Evolutionary conservation across 1,140 invertebrate genomes (phyloP).

Genomic region (Cecropterus lyciades): DNA sequence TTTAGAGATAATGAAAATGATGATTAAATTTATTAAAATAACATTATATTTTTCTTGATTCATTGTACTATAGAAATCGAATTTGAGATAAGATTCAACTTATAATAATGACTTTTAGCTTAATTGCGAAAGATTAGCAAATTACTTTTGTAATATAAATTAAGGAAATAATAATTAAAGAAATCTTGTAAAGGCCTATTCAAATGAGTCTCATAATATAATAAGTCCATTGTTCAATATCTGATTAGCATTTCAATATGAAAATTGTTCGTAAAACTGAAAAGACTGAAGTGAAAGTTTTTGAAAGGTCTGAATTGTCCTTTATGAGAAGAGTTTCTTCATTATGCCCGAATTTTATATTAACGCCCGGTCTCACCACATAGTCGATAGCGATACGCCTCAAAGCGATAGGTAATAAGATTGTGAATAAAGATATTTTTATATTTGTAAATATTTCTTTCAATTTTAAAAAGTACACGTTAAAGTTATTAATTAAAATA

Average conservation of each 20-base stretch:
- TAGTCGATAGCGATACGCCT: too few species aligned
- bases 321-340: background rate
- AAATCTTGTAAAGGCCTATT: background rate
- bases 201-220: background rate
- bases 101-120: background rate
- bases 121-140: background rate
- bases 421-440: too few species aligned
- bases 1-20: too few species aligned
- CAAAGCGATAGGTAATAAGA: too few species aligned
- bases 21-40: too few species aligned
- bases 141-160: too few species aligned
- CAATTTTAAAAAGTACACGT: too few species aligned
- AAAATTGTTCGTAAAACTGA: constrained; percentile 5
- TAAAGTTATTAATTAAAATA: too few species aligned
- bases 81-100: too few species aligned
- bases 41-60: too few species aligned
- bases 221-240: constrained; percentile 11
- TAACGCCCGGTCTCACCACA: background rate
- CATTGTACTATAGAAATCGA: too few species aligned
- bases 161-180: background rate
- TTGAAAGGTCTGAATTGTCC: constrained; percentile 11
- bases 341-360: background rate
- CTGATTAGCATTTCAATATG: constrained; percentile 8
- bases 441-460: too few species aligned
- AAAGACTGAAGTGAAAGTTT: constrained; percentile 7